Base-by-base conservation (phyloP, 2,888 invertebrate genomes). In the Agriopis marginaria region DNA sequence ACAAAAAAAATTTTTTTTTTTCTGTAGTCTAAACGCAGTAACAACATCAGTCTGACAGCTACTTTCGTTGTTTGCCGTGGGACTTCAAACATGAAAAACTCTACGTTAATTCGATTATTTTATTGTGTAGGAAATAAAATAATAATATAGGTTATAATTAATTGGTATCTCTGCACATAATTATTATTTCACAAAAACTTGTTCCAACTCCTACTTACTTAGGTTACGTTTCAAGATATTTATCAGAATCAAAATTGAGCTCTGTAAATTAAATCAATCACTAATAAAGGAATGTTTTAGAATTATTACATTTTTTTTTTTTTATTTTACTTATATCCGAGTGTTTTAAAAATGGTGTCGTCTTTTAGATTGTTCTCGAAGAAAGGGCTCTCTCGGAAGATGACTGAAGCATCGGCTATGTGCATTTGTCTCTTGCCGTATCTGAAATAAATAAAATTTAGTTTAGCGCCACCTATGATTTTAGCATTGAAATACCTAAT, bases 351-450 rank as follows among this genome's bases (percentile, higher is more conserved):
- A 0, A 89, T 74, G 14, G 83, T 79, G 47, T 89, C 88, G 50
- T 92, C 90, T 68, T 89, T 87, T 45, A 86, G 73, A 45, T 80
- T 79, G 74, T 89, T 84, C 8, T 91, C 92, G 76, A 90, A 88
- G 68, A 89, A 87, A 0, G 93, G 93, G 9, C 89, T 89, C 77
- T 94, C 93, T 71, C 88, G 81, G 82, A 92, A 93, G 75, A 90
- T 90, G 0, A 92, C 91, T 0, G 93, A 93, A 0, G 92, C 89
- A 74, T 93, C 93, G 2, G 93, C 88, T 87, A 93, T 90, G 73
- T 89, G 93, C 92, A 91, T 92, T 76, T 92, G 93, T 50, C 93
- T 79, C 74, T 94, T 94, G 55, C 93, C 93, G 68, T 91, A 94
- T 86, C 93, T 94, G 89, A 55, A 84, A 89, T 70, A 65, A 74